Base-by-base conservation (phyloP, 1,140 invertebrate genomes). In the Cataglyphis hispanica region DNA sequence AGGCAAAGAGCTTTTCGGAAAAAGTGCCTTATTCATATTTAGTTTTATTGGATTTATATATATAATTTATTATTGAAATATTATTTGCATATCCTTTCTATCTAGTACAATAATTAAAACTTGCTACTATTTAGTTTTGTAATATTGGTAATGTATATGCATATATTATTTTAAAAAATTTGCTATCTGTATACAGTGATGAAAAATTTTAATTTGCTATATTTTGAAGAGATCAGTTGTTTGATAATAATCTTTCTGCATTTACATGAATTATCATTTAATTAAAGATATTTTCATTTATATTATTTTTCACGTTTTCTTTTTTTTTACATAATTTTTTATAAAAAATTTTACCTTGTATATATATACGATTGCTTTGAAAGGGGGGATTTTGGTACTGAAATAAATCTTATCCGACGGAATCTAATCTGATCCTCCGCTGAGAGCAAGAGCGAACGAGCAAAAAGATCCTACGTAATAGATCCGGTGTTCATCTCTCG, bases 401-500 rank as follows among this genome's bases (percentile, higher is more conserved):
- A 25, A 43, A 56, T 80, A 69, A 80, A 80, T 80, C 22, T 80
- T 69, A 80, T 80, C 16, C n/a, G n/a, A 50, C 40, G 4, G 22
- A 56, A 34, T 67, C 27, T 43, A 64, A 77, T 78, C 40, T 27
- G 58, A 77, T 78, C 64, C 25, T 53, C 2, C 16, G 5, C 16
- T 31, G 76, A 53, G 37, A 7, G 31, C 13, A 80, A 56, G 43
- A 37, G 22, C 64, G 16, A 43, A 69, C 27, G 61, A 78, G 61
- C 40, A 78, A 66, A 69, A 80, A 69, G 43, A 37, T 69, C 43
- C 16, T n/a, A 56, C 31, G 64, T 69, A 80, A 80, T 69, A 56
- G 77, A 80, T 80, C 60, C 37, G 58, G 11, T 64, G 56, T 77
- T 76, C 60, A 50, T 77, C 43, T 84, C 22, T 31, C 43, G 67